phyloP scores from a whole-genome alignment of 37 sponge, comb jelly and placozoan species.

The Halisarca cf. caerulea region DNA sequence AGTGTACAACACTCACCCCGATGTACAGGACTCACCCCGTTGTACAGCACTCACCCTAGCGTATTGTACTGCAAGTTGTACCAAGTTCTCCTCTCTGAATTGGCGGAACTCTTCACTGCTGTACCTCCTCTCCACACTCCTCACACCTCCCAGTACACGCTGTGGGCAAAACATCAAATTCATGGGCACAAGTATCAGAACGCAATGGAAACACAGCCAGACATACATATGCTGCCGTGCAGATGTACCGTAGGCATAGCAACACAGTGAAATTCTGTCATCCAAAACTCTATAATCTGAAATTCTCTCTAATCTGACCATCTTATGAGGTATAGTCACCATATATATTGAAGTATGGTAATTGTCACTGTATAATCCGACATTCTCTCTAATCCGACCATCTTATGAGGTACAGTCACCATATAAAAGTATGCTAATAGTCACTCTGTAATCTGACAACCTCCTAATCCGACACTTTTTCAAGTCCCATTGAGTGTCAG shows the following conservation, averaged over 20 bases:
- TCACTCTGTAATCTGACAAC: too few species aligned
- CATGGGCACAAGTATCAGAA: neutral
- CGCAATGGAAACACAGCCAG: neutral
- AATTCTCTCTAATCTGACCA: too few species aligned
- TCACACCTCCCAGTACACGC: conserved; percentile 70
- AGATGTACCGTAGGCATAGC: neutral
- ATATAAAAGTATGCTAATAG: too few species aligned
- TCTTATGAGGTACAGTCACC: too few species aligned
- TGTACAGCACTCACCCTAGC: conserved; percentile 42
- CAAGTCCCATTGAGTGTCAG: too few species aligned
- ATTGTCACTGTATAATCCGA: too few species aligned
- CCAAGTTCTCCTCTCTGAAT: conserved; percentile 56
- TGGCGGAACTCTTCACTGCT: conserved; percentile 26
- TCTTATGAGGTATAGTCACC: too few species aligned
- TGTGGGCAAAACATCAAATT: neutral
- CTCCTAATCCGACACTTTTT: too few species aligned
- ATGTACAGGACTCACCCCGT: conserved; percentile 36
- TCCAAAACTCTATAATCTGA: too few species aligned
- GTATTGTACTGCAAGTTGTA: conserved; percentile 42
- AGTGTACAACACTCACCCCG: conserved; percentile 30
- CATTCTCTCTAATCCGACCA: too few species aligned
- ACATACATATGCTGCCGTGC: conserved; percentile 21
- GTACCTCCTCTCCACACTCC: conserved; percentile 40
- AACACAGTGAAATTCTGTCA: too few species aligned
- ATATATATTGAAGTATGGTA: too few species aligned